Evolutionary conservation across 1,140 invertebrate genomes (phyloP), one percentile per base, ranked within the genome.

Genomic region (Drosophila orena): DNA sequence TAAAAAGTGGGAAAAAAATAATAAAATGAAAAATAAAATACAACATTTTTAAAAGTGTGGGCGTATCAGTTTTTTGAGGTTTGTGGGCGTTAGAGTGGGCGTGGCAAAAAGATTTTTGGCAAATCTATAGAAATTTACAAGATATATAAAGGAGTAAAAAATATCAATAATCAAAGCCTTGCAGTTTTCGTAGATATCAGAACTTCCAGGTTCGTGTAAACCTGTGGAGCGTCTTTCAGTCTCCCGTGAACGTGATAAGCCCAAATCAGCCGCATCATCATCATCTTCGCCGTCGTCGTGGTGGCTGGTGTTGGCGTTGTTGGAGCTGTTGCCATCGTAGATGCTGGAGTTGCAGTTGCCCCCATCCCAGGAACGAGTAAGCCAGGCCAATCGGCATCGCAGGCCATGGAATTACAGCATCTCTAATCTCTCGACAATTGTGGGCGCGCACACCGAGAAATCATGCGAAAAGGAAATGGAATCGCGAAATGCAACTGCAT

Each of bases 341-440:
- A 53, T 50, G 56, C 30, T 49, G 57, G 53, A n/a, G 53, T n/a
- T 56, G 53, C 43, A 53, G 64, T 46, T 68, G 56, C 42, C 61
- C 50, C 49, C 40, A 34, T 14, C 27, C 53, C 43, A 17, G 35
- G 14, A 43, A 65, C 27, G 55, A 42, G 40, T 49, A 53, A 55
- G 53, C 42, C 73, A 54, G 62, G 62, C 61, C 73, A 77, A 77
- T 77, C 73, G 73, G 72, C 72, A 76, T 76, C 47, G 73, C 81
- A 65, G 58, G 24, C 52, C 65, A 61, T 77, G 83, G 83, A 86
- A 86, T 86, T 86, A 88, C 83, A 88, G 85, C 84, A 77, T 79
- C 84, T 89, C 84, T 89, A 89, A 89, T 89, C 84, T 89, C 85
- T 89, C 80, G 85, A 90, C 84, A 89, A 89, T 89, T 89, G 84